Evolutionary conservation across 1,140 invertebrate species (phyloP), one percentile per base, ranked within the genome.

Genomic region (Bombus sylvicola): DNA sequence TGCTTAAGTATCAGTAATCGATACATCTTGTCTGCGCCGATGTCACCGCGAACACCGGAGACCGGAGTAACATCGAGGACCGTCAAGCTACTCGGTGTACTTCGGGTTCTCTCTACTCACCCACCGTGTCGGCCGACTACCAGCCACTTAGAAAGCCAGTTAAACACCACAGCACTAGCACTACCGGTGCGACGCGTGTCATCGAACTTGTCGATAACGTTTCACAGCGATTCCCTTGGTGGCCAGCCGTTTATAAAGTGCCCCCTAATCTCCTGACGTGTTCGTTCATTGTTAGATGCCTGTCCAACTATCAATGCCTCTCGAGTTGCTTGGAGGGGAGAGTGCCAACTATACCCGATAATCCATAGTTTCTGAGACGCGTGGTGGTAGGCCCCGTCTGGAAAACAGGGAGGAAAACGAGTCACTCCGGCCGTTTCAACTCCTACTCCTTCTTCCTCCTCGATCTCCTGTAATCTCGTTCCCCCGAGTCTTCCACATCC

Each of bases 1-100:
- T 80, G 77, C 83, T 85, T 80, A 85, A 85, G 83, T 85, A 79
- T 85, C 83, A 85, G 83, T 80, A 85, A 85, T 85, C 83, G 83
- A 85, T 85, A 85, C 83, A 85, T 85, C 83, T 85, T 80, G 83
- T 85, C 83, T 85, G 83, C 83, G 83, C 68, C 77, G 83, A 80
- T 85, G 83, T 85, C 83, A 85, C 28, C 75, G 41, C 72, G 72
- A 74, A 39, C 25, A 72, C 69, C 68, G 37, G 10, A n/a, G 12
- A 37, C 18, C 34, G 10, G n/a, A 22, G 39, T 64, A 64, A 64
- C 34, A 69, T 69, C 82, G 77, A 73, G 77, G 31, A 39, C 22
- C 68, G 76, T 80, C 68, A 15, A 64, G 18, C 53, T 47, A 43
- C 28, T 31, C 28, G 31, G 9, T 62, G 12, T 15, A 31, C 22